Conservation (phyloP, 2,797 vertebrate species). For the Coreius guichenoti region DNA sequence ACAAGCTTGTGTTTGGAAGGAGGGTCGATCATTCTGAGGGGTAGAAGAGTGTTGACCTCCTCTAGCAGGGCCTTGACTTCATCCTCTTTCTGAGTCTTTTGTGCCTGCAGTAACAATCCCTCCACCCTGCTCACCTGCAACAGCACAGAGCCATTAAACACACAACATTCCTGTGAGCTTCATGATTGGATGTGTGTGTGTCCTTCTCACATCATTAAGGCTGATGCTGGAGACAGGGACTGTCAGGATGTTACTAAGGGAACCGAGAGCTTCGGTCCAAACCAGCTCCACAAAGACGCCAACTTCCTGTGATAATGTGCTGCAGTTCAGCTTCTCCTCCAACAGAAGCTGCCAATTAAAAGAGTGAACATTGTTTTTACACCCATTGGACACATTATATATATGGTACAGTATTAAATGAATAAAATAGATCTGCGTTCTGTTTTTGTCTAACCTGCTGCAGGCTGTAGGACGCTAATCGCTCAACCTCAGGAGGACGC, state of each 20-base stretch:
- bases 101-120: conserved; percentile 80
- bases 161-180: background rate
- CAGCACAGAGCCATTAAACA: background rate
- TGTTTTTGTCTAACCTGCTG: conserved; percentile 75
- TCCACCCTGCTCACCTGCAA: conserved; percentile 84
- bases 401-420: background rate
- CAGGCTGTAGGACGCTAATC: conserved; percentile 78
- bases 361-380: background rate
- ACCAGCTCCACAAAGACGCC: conserved; percentile 83
- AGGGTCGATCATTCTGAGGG: conserved; percentile 57
- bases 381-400: background rate
- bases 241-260: conserved; percentile 72
- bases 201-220: conserved; percentile 80
- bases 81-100: conserved; percentile 69
- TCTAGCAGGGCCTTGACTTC: conserved; percentile 61
- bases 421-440: background rate
- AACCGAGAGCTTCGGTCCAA: conserved; percentile 84
- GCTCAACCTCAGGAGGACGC: conserved; percentile 64
- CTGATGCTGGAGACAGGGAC: conserved; percentile 77
- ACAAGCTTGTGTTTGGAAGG: conserved; percentile 69
- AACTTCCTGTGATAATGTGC: conserved; percentile 77
- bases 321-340: conserved; percentile 78
- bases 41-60: conserved; percentile 76
- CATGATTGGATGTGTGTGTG: background rate
- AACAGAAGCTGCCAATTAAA: conserved; percentile 76